Evolutionary conservation across 2,888 invertebrate species (phyloP).

Genomic region (Lasioglossum figueresi): DNA sequence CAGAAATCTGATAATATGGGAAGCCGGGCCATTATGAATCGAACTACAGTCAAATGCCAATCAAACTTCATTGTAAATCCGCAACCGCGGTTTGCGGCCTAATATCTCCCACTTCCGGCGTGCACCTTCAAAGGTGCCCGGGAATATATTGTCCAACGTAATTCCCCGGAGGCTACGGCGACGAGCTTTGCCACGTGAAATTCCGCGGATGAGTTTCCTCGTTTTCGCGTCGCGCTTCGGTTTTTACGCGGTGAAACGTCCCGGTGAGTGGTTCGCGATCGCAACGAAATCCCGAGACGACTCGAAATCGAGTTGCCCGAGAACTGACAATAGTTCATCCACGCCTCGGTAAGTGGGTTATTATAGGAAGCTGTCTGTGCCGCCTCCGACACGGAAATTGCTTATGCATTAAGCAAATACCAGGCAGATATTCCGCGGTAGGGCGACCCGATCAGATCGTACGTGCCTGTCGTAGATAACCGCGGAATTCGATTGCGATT

Average conservation of each 20-base stretch:
- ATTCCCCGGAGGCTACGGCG: conserved; percentile 21
- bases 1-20: conserved; percentile 35
- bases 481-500: conserved; percentile 50
- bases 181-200: not conserved
- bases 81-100: conserved; percentile 40
- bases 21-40: conserved; percentile 35
- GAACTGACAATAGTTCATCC: conserved; percentile 74
- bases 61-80: conserved; percentile 60
- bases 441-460: conserved; percentile 43
- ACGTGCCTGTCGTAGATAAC: conserved; percentile 42
- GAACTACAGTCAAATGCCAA: conserved; percentile 52
- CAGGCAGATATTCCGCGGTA: conserved; percentile 72
- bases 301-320: conserved; percentile 48
- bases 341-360: conserved; percentile 77
- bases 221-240: conserved; percentile 6
- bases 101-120: conserved; percentile 57
- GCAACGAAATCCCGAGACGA: conserved; percentile 13
- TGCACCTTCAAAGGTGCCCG: conserved; percentile 34
- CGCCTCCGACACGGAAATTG: conserved; percentile 79
- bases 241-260: conserved; percentile 5
- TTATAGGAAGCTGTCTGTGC: conserved; percentile 79
- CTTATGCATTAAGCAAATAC: conserved; percentile 81
- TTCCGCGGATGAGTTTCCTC: conserved; percentile 5
- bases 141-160: conserved; percentile 49
- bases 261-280: conserved; percentile 19